Evolutionary conservation across 2,888 invertebrate genomes (phyloP).

Genomic region (Eupithecia pulchellata): DNA sequence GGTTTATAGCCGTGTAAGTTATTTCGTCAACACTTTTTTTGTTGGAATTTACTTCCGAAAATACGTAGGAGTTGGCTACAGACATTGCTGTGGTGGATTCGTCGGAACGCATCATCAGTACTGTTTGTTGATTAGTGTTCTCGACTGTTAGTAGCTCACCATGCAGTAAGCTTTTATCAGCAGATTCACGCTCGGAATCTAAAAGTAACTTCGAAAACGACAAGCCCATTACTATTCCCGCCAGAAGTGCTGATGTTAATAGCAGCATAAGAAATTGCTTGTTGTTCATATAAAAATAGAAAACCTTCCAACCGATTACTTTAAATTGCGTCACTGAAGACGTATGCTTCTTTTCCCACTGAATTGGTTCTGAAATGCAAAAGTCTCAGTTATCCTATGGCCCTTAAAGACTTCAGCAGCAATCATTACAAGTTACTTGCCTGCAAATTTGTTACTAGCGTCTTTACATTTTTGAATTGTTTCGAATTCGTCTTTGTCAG

Average conservation of each 20-base stretch:
- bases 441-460: conserved; percentile 54
- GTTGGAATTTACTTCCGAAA: conserved; percentile 63
- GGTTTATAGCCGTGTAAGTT: conserved; percentile 60
- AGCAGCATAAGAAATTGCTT: conserved; percentile 58
- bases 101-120: conserved; percentile 62
- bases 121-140: conserved; percentile 53
- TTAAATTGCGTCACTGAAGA: conserved; percentile 47
- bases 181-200: conserved; percentile 49
- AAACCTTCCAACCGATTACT: conserved; percentile 61
- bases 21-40: conserved; percentile 52
- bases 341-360: conserved; percentile 45
- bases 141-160: conserved; percentile 67
- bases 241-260: conserved; percentile 61
- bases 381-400: not conserved
- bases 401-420: not conserved
- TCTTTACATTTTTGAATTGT: not conserved
- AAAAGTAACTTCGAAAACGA: conserved; percentile 55
- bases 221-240: conserved; percentile 66
- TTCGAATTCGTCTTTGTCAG: conserved; percentile 32
- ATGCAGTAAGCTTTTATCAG: conserved; percentile 48
- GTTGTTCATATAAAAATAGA: conserved; percentile 60
- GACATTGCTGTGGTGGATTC: conserved; percentile 54
- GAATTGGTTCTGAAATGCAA: conserved; percentile 52
- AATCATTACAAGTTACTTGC: conserved; percentile 39
- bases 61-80: conserved; percentile 67